These are phyloP conservation scores for Cephalopachus bancanus DNA, from an alignment of 2,797 vertebrate species.

Conservation along the genomic window DNA sequence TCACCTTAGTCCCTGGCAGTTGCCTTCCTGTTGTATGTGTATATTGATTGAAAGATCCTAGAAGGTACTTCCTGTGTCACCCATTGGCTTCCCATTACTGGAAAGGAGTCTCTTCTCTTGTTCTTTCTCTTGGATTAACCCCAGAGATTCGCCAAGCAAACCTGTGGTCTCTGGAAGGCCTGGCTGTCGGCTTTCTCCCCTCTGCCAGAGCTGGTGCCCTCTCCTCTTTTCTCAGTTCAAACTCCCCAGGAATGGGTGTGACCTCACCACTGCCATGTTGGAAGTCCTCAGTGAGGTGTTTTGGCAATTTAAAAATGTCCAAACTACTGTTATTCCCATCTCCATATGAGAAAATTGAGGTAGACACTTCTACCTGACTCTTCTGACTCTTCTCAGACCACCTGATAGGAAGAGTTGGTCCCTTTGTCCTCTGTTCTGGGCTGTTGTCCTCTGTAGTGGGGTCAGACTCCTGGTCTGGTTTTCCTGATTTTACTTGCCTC, in stretches of 20 bases:
- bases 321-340: neutral
- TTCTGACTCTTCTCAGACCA: neutral
- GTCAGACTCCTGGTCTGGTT: neutral
- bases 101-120: conserved; percentile 53
- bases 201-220: neutral
- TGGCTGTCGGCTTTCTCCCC: neutral
- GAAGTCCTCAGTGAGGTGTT: neutral
- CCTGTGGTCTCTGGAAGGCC: neutral
- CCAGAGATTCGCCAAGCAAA: neutral
- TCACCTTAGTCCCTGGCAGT: neutral
- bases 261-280: neutral
- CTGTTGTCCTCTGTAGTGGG: neutral
- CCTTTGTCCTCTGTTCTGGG: neutral
- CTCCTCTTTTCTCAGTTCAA: neutral
- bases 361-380: no score
- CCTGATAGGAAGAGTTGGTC: neutral
- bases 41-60: neutral
- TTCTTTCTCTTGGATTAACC: conserved; percentile 8
- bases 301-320: neutral
- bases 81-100: conserved; percentile 33
- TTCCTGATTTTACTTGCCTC: conserved; percentile 11
- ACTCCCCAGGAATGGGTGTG: neutral
- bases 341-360: neutral
- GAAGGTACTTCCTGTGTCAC: neutral
- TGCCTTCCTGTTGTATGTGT: neutral